Base-by-base conservation (phyloP, 1,140 invertebrate genomes). In the Tribolium madens region DNA sequence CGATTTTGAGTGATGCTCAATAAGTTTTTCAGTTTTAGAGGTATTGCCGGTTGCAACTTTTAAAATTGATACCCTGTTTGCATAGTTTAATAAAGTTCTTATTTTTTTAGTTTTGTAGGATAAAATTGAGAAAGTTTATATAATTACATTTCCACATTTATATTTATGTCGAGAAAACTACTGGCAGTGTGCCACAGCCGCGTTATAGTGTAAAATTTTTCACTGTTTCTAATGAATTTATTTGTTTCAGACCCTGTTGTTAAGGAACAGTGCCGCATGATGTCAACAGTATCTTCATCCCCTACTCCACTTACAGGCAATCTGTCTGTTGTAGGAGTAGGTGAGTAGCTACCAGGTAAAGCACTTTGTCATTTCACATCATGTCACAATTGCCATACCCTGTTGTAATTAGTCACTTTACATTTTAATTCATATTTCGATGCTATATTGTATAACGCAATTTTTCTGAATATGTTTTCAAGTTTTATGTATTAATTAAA, bases 251-350 rank as follows among this genome's bases (percentile, higher is more conserved):
- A 94, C 90, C 95, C 95, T 78, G 93, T 97, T 87, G 93, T 95
- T 81, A 96, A 96, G 89, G 95, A 96, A 85, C 93, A 96, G 87
- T 93, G 91, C 81, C 89, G 91, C 86, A 88, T 92, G 88, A 89
- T 87, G 83, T 88, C 90, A 78, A 87, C 89, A 85, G 87, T 89
- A 76, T 90, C 90, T 78, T 89, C 89, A 81, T 93, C 92, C 84
- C 92, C 92, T 87, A 93, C 92, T 87, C 92, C 92, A 83, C 87
- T 91, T 84, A 87, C 90, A 86, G 89, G 89, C 87, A 88, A 89
- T 85, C 87, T 91, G 87, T 90, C 90, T 88, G 84, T 85, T 88
- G 84, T 85, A 77, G 84, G 85, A 83, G 90, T 91, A 87, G 90
- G 90, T 89, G 89, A 91, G 88, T 91, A 90, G 87, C 87, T 85